Evolutionary conservation across 2,113 vertebrate genomes (phyloP).

Genomic region (Ploceus nigricollis): DNA sequence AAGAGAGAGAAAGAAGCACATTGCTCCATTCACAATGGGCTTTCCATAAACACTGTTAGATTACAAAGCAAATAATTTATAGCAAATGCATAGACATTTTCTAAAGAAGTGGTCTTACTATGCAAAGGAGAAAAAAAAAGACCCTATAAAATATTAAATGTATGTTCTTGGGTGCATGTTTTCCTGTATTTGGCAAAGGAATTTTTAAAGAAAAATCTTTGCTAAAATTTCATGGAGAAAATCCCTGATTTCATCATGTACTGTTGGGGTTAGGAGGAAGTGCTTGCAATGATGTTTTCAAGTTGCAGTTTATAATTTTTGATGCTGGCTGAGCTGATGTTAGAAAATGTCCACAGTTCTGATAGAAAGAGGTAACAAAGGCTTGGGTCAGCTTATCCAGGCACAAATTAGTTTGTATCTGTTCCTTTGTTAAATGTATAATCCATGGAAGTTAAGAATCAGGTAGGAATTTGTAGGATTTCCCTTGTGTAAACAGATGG

Average conservation of each 20-base stretch:
- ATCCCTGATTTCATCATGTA: background rate
- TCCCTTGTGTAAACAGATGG: slow-evolving; percentile 17
- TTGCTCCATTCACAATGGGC: background rate
- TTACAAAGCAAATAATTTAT: background rate
- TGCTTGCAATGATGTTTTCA: background rate
- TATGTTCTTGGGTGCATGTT: background rate
- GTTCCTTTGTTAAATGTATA: background rate
- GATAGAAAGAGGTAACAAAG: background rate
- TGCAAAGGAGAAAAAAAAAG: background rate
- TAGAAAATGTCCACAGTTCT: background rate
- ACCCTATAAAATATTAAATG: background rate
- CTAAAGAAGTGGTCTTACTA: background rate
- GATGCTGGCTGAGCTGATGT: background rate
- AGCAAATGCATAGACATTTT: background rate
- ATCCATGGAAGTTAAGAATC: background rate
- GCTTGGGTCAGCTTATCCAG: background rate
- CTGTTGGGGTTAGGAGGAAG: background rate
- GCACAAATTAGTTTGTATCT: background rate
- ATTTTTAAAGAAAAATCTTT: background rate
- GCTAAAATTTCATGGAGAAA: background rate
- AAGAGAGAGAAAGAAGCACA: background rate
- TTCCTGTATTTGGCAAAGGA: background rate
- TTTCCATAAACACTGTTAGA: background rate
- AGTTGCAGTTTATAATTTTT: background rate
- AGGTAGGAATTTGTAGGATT: slow-evolving; percentile 9